Conservation (phyloP, 37 sponge, comb jelly and placozoan species). For the Dysidea cf. avara region DNA sequence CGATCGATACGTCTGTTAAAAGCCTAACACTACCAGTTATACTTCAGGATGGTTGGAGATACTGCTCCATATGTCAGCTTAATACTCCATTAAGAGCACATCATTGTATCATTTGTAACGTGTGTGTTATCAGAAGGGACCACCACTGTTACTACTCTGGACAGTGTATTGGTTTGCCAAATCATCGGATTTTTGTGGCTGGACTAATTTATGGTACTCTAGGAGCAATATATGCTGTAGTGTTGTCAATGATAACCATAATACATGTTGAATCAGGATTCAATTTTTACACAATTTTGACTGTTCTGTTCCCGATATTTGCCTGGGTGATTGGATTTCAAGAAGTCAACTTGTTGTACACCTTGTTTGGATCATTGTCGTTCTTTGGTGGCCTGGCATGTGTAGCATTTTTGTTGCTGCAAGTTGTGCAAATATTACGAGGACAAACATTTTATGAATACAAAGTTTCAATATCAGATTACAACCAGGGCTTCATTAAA, state of each 20-base stretch:
- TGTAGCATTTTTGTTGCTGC: too few relatives aligned
- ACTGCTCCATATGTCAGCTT: conserved; percentile 70
- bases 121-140: conserved; percentile 76
- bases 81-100: conserved; percentile 68
- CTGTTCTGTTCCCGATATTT: conserved; percentile 65
- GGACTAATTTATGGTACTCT: conserved; percentile 57
- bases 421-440: too few relatives aligned
- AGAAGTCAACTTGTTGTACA: too few relatives aligned
- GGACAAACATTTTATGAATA: too few relatives aligned
- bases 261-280: conserved; percentile 35
- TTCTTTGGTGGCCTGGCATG: too few relatives aligned
- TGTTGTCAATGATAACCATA: conserved; percentile 41
- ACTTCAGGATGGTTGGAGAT: conserved; percentile 58
- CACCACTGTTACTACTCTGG: conserved; percentile 88
- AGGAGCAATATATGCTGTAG: conserved; percentile 37
- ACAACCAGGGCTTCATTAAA: too few relatives aligned
- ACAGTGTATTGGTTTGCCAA: conserved; percentile 76
- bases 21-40: conserved; percentile 44
- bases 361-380: too few relatives aligned
- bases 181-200: conserved; percentile 79
- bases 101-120: conserved; percentile 72
- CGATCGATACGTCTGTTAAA: conserved; percentile 46
- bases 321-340: conserved; percentile 56
- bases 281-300: too few relatives aligned
- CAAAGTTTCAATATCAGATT: too few relatives aligned